Percentiles rank a stretch among this genome's conserved stretches.
Evolutionary conservation across 2,797 vertebrate genomes (phyloP).

Genomic region (Thaleichthys pacificus): DNA sequence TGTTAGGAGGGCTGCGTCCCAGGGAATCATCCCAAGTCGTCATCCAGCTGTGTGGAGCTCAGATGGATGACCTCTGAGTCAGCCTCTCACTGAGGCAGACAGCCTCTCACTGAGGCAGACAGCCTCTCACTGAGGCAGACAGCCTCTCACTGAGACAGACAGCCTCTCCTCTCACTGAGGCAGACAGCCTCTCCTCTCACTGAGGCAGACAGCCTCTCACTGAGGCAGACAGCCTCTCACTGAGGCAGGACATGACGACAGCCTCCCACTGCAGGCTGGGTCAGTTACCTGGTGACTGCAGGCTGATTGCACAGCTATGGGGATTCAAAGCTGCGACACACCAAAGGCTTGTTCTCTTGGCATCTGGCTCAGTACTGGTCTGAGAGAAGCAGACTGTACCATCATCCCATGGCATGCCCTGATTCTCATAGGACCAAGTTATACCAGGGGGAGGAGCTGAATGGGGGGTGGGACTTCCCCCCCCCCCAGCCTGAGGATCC

Average conservation of each 20-base stretch:
- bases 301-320: conserved; percentile 24
- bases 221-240: conserved; percentile 40
- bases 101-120: too few relatives aligned
- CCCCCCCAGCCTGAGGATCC: neutral
- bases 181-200: conserved; percentile 47
- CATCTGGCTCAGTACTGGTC: neutral
- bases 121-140: too few relatives aligned
- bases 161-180: too few relatives aligned
- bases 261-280: conserved; percentile 34
- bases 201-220: conserved; percentile 27
- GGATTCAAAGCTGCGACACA: too few relatives aligned
- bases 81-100: too few relatives aligned
- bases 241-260: conserved; percentile 41
- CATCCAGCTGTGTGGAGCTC: conserved; percentile 24
- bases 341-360: conserved; percentile 19
- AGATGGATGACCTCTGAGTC: too few relatives aligned
- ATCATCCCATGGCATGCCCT: conserved; percentile 38
- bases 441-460: conserved; percentile 35
- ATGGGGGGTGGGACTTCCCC: conserved; percentile 14
- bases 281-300: conserved; percentile 50
- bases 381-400: neutral
- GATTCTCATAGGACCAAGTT: conserved; percentile 35
- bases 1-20: conserved; percentile 40
- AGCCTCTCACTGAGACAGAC: too few relatives aligned
- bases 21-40: neutral